These are phyloP conservation scores for Marcusenius ussheri DNA, from an alignment of 2,113 vertebrate genomes.

Conservation along the genomic window DNA sequence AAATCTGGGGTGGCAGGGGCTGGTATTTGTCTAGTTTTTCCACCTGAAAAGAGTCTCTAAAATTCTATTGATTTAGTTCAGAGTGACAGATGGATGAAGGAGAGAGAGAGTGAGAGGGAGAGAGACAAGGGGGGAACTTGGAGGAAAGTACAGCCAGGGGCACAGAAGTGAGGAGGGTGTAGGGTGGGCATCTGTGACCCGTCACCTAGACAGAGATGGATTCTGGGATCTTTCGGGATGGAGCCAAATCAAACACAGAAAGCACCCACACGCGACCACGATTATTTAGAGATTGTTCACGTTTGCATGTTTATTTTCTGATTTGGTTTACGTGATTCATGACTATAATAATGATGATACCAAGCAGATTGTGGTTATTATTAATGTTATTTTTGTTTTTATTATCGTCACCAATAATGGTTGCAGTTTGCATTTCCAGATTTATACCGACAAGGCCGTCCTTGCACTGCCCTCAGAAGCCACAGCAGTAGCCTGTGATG, in stretches of 20 bases:
- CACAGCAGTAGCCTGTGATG: background rate
- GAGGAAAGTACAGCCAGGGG: background rate
- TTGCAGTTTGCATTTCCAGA: background rate
- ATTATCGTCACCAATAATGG: background rate
- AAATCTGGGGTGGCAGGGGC: background rate
- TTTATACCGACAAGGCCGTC: background rate
- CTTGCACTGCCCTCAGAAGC: background rate
- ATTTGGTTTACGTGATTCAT: background rate
- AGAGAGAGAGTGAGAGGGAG: background rate
- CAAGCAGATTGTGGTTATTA: background rate
- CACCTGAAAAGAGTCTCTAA: background rate
- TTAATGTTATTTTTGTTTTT: background rate
- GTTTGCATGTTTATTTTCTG: background rate
- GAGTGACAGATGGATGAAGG: conserved; percentile 20
- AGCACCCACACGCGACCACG: background rate
- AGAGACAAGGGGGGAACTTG: background rate
- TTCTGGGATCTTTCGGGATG: background rate
- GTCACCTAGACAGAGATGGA: background rate
- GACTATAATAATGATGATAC: background rate
- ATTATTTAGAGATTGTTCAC: background rate
- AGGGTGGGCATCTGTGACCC: conserved; percentile 4
- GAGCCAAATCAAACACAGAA: background rate
- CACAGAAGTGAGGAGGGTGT: background rate
- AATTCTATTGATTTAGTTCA: conserved; percentile 12
- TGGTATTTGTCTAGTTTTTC: background rate